phyloP scores from a whole-genome alignment of 2,797 vertebrate genomes.

The Alectoris magna region DNA sequence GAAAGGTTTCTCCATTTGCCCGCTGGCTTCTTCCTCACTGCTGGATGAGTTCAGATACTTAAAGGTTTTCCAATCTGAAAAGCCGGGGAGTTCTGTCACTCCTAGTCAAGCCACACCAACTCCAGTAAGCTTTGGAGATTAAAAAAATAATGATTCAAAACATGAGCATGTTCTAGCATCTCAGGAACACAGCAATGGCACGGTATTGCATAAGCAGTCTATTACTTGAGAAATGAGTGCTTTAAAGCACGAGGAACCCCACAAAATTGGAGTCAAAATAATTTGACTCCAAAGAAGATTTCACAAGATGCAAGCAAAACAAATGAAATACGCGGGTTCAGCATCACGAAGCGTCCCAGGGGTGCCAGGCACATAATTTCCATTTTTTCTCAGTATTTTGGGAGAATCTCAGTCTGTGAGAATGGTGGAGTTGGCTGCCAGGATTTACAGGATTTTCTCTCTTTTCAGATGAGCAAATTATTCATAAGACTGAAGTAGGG shows the following conservation, averaged over 20 bases:
- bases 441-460: constrained; percentile 52
- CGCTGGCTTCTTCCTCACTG: constrained; percentile 28
- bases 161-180: background rate
- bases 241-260: constrained; percentile 1
- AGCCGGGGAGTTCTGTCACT: background rate
- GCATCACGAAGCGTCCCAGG: background rate
- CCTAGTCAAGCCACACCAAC: constrained; percentile 29
- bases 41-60: constrained; percentile 22
- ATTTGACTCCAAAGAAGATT: background rate
- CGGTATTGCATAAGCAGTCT: background rate
- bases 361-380: background rate
- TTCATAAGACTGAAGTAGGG: constrained; percentile 31
- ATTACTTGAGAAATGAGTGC: background rate
- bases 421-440: background rate
- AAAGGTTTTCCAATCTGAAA: constrained; percentile 17
- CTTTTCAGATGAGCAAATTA: constrained; percentile 57
- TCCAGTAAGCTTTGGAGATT: background rate
- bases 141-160: background rate
- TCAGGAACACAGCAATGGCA: constrained; percentile 1
- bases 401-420: background rate
- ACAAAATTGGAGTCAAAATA: background rate
- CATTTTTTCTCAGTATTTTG: background rate
- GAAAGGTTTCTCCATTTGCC: constrained; percentile 57
- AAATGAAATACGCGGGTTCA: background rate
- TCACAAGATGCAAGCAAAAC: background rate